Conservation (phyloP, 2,113 vertebrate genomes). For the Pterocles gutturalis region DNA sequence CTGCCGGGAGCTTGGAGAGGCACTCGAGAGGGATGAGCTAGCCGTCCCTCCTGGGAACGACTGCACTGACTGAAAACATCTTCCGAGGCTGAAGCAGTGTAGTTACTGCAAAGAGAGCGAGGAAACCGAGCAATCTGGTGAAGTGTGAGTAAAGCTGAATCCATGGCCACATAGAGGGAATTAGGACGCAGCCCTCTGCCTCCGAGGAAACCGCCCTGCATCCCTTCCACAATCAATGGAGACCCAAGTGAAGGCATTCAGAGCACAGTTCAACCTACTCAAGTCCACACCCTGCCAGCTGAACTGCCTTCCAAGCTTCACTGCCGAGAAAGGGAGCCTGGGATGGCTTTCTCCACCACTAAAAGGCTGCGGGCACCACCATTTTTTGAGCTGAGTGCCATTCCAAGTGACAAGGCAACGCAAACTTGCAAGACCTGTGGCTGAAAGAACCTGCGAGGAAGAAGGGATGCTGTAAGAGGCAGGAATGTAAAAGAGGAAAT, state of each 20-base stretch:
- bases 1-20: neutral
- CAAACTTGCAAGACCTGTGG: accelerated
- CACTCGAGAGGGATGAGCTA: neutral
- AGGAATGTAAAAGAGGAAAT: neutral
- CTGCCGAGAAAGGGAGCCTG: neutral
- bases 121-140: neutral
- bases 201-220: neutral
- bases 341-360: neutral
- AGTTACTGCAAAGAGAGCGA: neutral
- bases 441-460: neutral
- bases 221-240: neutral
- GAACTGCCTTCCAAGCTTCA: neutral
- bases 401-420: neutral
- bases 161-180: neutral
- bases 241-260: neutral
- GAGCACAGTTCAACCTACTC: neutral
- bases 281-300: neutral
- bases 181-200: neutral
- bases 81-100: neutral
- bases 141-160: neutral
- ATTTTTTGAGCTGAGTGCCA: neutral
- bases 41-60: neutral
- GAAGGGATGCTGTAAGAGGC: neutral
- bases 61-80: neutral
- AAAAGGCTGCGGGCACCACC: neutral